Evolutionary conservation across 2,113 vertebrate species (phyloP), one percentile per base, ranked within the genome.

Genomic region (Hypomesus transpacificus): DNA sequence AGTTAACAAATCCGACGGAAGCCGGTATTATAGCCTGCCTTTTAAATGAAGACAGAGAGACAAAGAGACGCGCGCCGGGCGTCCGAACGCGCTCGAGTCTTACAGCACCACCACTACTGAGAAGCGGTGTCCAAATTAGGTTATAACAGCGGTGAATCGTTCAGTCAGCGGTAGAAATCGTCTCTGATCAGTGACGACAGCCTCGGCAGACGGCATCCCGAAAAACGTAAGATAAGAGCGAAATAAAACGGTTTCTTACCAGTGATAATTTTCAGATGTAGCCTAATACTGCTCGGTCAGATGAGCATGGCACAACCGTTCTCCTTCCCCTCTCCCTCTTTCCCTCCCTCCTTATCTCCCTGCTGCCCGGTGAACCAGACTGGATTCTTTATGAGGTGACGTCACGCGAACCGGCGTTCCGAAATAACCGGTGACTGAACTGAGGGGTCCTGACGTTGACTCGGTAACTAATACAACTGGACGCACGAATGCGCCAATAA

Each of bases 401-500:
- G 88, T 89, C 87, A 90, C 75, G 72, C 76, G 68, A 53, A 81
- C 71, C 73, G 65, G 74, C 71, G 68, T 66, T 85, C 85, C 14
- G 85, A 90, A 90, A 90, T 90, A 90, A 84, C 76, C 80, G 77
- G 75, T 90, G 87, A 89, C 34, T 75, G 70, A 85, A 84, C 78
- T 50, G 73, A 57, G 68, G 54, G 34, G 74, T 79, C 70, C 80
- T 87, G 83, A 86, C 84, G 85, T 71, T 70, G 46, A 65, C 21
- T 65, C 18, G 20, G 58, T 21, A 16, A 65, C 39, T 65, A 50
- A 50, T 20, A 46, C 18, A n/a, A 59, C 20, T 20, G 26, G 31
- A 63, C 26, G 2, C 28, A 31, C 16, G 16, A 6, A 6, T 16
- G 14, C 28, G 31, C 26, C 61, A 63, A 63, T 39, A 24, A 63